Conservation (phyloP, 2,888 invertebrate genomes). For the Volucella bombylans region DNA sequence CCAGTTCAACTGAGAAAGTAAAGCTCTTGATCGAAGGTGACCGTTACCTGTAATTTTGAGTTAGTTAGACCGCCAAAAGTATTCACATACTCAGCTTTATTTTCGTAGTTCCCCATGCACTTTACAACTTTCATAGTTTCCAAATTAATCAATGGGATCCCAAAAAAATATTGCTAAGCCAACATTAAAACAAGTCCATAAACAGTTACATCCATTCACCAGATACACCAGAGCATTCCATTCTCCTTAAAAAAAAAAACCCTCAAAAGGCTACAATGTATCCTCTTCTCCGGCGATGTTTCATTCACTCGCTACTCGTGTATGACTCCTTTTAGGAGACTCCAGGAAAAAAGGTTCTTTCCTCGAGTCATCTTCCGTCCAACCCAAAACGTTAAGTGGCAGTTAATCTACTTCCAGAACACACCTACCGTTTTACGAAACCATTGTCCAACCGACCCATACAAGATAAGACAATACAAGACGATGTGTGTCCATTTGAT, state of each 20-base stretch:
- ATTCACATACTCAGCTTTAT: too few relatives aligned
- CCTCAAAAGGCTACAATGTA: slow-evolving; percentile 33
- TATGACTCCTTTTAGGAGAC: too few relatives aligned
- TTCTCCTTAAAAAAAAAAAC: slow-evolving; percentile 8
- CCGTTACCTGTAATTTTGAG: too few relatives aligned
- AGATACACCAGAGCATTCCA: not conserved
- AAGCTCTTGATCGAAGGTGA: too few relatives aligned
- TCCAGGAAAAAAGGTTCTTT: slow-evolving; percentile 5
- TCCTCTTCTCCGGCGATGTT: not conserved
- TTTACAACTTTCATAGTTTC: too few relatives aligned
- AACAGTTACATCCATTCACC: slow-evolving; percentile 51
- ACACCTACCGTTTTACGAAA: slow-evolving; percentile 70
- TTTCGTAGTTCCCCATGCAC: too few relatives aligned
- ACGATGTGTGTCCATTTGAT: not conserved
- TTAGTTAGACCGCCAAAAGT: too few relatives aligned
- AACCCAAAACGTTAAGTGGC: slow-evolving; percentile 61
- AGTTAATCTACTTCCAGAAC: slow-evolving; percentile 68
- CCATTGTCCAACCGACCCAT: slow-evolving; percentile 42
- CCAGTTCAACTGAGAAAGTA: too few relatives aligned
- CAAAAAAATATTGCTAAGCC: too few relatives aligned
- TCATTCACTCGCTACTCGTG: slow-evolving; percentile 3
- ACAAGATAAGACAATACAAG: slow-evolving; percentile 44
- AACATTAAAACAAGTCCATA: slow-evolving; percentile 44
- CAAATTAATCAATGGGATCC: too few relatives aligned
- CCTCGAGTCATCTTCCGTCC: slow-evolving; percentile 18